These are phyloP conservation scores for Brachylomia viminalis DNA, from an alignment of 2,888 invertebrate genomes.

Conservation along the genomic window DNA sequence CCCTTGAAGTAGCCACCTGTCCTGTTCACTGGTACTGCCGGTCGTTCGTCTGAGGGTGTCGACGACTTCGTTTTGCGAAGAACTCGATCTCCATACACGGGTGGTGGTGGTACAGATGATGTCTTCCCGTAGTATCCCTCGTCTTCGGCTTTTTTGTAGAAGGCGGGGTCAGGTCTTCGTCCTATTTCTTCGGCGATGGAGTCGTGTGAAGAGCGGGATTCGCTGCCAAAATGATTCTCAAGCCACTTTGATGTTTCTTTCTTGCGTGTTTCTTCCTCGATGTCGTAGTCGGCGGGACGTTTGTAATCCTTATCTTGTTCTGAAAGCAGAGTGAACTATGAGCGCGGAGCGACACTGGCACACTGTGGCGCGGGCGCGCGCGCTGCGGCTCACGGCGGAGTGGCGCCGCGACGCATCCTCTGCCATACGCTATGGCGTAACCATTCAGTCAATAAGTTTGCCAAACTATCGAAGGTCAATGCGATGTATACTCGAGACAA, in stretches of 20 bases:
- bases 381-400: slow-evolving; percentile 76
- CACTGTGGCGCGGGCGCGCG: slow-evolving; percentile 79
- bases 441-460: slow-evolving; percentile 88
- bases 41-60: slow-evolving; percentile 89
- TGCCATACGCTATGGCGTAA: slow-evolving; percentile 84
- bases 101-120: slow-evolving; percentile 85
- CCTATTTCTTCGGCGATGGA: slow-evolving; percentile 92
- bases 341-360: slow-evolving; percentile 59
- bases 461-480: slow-evolving; percentile 89
- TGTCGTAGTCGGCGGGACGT: slow-evolving; percentile 95
- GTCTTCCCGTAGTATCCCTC: slow-evolving; percentile 87
- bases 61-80: slow-evolving; percentile 90
- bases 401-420: slow-evolving; percentile 78
- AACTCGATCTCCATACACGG: slow-evolving; percentile 85
- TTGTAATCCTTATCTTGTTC: slow-evolving; percentile 93
- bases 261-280: slow-evolving; percentile 97
- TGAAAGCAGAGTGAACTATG: slow-evolving; percentile 89
- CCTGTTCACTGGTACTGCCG: slow-evolving; percentile 82
- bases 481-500: slow-evolving; percentile 83
- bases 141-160: slow-evolving; percentile 92
- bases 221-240: slow-evolving; percentile 97
- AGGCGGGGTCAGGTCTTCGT: slow-evolving; percentile 92
- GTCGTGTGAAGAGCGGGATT: slow-evolving; percentile 94
- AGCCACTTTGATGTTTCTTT: slow-evolving; percentile 97
- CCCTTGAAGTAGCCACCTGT: slow-evolving; percentile 93